These are phyloP conservation scores for Hemistola chrysoprasaria DNA, from an alignment of 2,888 invertebrate species.

Conservation along the genomic window DNA sequence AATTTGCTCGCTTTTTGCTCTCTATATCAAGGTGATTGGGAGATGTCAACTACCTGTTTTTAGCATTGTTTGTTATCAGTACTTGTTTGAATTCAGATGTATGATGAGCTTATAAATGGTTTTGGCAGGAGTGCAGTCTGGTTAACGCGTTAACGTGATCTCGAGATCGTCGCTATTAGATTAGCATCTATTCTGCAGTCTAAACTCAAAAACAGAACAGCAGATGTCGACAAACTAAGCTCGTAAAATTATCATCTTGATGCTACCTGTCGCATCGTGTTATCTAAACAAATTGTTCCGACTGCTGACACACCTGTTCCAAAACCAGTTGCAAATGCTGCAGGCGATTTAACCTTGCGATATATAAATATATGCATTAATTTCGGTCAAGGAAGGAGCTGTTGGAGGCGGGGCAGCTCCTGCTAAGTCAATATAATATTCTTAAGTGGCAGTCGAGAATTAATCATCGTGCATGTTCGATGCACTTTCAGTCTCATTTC, in stretches of 20 bases:
- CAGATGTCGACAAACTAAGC: conserved; percentile 35
- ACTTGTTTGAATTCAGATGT: conserved; percentile 19
- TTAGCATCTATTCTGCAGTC: conserved; percentile 40
- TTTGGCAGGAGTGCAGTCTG: conserved; percentile 36
- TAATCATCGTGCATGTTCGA: conserved; percentile 63
- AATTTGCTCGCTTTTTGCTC: conserved; percentile 19
- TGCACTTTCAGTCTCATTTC: conserved; percentile 74
- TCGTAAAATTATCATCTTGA: conserved; percentile 34
- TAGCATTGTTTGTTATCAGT: conserved; percentile 15
- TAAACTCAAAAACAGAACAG: conserved; percentile 33
- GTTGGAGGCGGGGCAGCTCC: conserved; percentile 53
- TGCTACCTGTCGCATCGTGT: conserved; percentile 27
- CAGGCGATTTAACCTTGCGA: conserved; percentile 59
- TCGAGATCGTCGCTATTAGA: conserved; percentile 43
- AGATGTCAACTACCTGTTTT: conserved; percentile 21
- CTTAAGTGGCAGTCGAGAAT: conserved; percentile 67
- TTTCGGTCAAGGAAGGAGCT: conserved; percentile 61
- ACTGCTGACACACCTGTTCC: conserved; percentile 51
- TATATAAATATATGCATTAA: conserved; percentile 57
- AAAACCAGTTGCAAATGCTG: conserved; percentile 69
- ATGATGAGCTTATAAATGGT: conserved; percentile 18
- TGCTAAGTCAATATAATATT: conserved; percentile 60
- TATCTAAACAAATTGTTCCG: conserved; percentile 49
- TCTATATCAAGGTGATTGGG: conserved; percentile 13
- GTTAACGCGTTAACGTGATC: conserved; percentile 36